phyloP scores from a whole-genome alignment of 2,888 invertebrate genomes.

The Campoplex capitator region DNA sequence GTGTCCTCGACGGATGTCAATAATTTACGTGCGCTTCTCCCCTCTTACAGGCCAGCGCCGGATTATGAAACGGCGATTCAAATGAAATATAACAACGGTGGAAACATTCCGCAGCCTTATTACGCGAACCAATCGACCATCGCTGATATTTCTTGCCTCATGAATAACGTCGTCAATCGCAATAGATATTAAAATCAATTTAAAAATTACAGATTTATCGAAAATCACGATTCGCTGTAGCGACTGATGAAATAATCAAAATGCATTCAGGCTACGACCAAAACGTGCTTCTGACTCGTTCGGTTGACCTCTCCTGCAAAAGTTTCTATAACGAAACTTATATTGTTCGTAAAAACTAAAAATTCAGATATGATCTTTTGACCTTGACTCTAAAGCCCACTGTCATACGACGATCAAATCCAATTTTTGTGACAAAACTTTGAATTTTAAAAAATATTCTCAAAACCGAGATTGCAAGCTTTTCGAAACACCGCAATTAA shows the following conservation, averaged over 20 bases:
- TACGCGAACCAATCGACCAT: slow-evolving; percentile 83
- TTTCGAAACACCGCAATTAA: neutral
- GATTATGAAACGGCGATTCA: slow-evolving; percentile 98
- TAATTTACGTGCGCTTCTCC: slow-evolving; percentile 90
- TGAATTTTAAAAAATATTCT: neutral
- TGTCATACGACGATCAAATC: neutral
- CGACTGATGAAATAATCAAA: slow-evolving; percentile 9
- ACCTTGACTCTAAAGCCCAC: neutral
- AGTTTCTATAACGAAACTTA: neutral
- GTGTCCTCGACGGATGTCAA: slow-evolving; percentile 85
- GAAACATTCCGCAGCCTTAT: slow-evolving; percentile 79
- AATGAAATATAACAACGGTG: slow-evolving; percentile 88
- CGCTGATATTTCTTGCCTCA: slow-evolving; percentile 81
- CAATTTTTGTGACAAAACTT: neutral
- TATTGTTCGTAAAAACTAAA: neutral
- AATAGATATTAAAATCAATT: slow-evolving; percentile 78
- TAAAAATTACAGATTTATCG: neutral
- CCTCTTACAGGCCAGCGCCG: slow-evolving; percentile 95
- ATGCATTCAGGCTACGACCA: neutral
- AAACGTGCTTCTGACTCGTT: neutral
- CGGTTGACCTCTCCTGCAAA: neutral
- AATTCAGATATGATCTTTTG: neutral
- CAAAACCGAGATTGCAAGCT: neutral
- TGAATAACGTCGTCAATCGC: slow-evolving; percentile 80
- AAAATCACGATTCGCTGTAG: neutral